These are phyloP conservation scores for Cryptus viduatorius DNA, from an alignment of 2,888 invertebrate genomes.

Conservation along the genomic window DNA sequence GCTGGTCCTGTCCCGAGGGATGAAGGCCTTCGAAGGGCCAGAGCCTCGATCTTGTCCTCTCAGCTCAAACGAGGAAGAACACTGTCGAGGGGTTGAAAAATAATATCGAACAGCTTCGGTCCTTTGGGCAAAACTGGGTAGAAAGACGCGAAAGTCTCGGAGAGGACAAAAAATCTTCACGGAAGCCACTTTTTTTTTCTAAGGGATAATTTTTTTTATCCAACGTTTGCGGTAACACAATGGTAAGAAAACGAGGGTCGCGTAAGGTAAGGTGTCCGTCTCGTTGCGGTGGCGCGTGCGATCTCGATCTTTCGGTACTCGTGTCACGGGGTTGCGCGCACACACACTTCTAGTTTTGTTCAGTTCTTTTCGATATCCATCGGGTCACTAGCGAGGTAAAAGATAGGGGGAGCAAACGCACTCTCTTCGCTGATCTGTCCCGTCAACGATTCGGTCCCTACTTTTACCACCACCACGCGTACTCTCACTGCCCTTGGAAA, in stretches of 20 bases:
- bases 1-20: conserved; percentile 66
- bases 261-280: conserved; percentile 55
- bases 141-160: conserved; percentile 38
- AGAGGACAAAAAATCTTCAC: conserved; percentile 44
- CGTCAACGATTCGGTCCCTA: conserved; percentile 62
- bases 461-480: conserved; percentile 46
- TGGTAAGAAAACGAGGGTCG: conserved; percentile 58
- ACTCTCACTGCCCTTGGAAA: conserved; percentile 35
- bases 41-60: conserved; percentile 34
- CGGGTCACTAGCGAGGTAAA: conserved; percentile 50
- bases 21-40: background rate
- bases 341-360: conserved; percentile 45
- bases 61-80: conserved; percentile 57
- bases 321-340: conserved; percentile 29
- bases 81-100: conserved; percentile 68
- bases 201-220: conserved; percentile 8
- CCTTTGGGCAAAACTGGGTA: conserved; percentile 36
- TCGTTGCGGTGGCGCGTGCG: conserved; percentile 58
- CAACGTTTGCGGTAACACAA: background rate
- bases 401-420: conserved; percentile 42
- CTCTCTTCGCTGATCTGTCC: conserved; percentile 74
- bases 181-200: conserved; percentile 12
- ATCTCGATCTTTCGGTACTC: conserved; percentile 47
- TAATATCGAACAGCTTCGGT: conserved; percentile 35
- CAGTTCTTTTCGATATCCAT: conserved; percentile 56